Evolutionary conservation across 1,140 invertebrate genomes (phyloP).

Genomic region (Drosophila arizonae): DNA sequence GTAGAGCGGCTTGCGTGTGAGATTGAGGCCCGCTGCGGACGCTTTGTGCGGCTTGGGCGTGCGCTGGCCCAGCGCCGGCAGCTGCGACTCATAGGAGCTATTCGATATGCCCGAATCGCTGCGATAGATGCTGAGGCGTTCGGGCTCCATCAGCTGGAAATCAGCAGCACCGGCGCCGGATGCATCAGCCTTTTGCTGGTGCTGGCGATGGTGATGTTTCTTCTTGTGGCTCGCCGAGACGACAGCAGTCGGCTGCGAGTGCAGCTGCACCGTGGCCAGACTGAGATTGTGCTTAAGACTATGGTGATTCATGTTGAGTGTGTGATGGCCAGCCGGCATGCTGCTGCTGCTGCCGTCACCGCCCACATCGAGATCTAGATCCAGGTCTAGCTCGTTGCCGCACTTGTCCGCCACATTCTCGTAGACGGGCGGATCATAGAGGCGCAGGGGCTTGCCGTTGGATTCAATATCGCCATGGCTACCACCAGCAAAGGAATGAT

Average conservation of each 20-base stretch:
- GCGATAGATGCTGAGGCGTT: conserved; percentile 78
- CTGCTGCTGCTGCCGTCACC: conserved; percentile 30
- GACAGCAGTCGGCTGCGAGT: conserved; percentile 55
- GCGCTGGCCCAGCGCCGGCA: conserved; percentile 40
- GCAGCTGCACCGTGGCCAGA: conserved; percentile 63
- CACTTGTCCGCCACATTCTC: conserved; percentile 84
- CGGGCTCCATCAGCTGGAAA: conserved; percentile 71
- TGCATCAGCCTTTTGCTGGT: conserved; percentile 75
- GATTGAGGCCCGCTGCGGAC: conserved; percentile 22
- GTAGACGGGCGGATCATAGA: conserved; percentile 76
- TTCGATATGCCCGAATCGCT: conserved; percentile 83
- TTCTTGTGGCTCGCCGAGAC: conserved; percentile 58
- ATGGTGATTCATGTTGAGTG: conserved; percentile 8
- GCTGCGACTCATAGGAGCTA: conserved; percentile 76
- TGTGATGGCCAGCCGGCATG: not conserved
- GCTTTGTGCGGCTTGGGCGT: conserved; percentile 42
- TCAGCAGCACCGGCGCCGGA: conserved; percentile 41
- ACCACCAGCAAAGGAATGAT: conserved; percentile 75
- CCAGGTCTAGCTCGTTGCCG: conserved; percentile 46
- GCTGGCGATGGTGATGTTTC: conserved; percentile 77
- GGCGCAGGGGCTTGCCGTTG: conserved; percentile 51
- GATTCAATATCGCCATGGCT: conserved; percentile 75
- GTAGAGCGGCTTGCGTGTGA: conserved; percentile 52
- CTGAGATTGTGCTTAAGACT: conserved; percentile 30
- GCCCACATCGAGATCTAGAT: conserved; percentile 18